Base-by-base conservation (phyloP, 2,113 vertebrate species). In the Macquaria ambigua region DNA sequence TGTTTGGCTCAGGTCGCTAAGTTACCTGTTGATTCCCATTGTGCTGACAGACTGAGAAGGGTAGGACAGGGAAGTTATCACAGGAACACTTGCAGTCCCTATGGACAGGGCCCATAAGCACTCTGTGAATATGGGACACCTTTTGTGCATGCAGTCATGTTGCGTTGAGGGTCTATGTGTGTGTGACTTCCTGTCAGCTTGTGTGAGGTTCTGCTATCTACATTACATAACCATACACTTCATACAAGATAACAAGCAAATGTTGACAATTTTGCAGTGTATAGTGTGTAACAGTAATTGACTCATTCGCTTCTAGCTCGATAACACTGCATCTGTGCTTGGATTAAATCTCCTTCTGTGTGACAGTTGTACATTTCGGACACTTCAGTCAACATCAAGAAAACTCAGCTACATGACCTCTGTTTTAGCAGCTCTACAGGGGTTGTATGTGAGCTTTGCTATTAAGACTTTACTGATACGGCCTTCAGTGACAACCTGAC, bases 21-120 rank as follows among this genome's bases (percentile, higher is more conserved):
- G 84, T 92, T 89, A 90, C 85, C 79, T 92, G 90, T 84, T 88
- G 86, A 84, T 89, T 87, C 63, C 81, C 43, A 71, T 87, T 88
- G 89, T 89, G 86, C 80, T 70, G 63, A 76, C 41, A 52, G 75
- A 41, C 75, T 23, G 52, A 75, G 67, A 56, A 34, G 67, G 61
- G 75, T 28, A 87, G 86, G 82, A 76, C 62, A 59, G 59, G 55
- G 69, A 84, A 88, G 62, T 74, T 72, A 80, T 82, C 74, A 79
- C 69, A 68, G 69, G 68, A 74, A 71, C 75, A 79, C 43, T 56
- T 28, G 73, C 74, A 23, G 81, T 80, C 86, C 84, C 87, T 59
- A 6, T 66, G 77, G 87, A 88, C 81, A 75, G 55, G 67, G 55
- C 53, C 83, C 76, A 71, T 81, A 79, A 74, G 68, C 64, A 21